Evolutionary conservation across 2,888 invertebrate species (phyloP), one percentile per base, ranked within the genome.

Genomic region (Drosophila mettleri): DNA sequence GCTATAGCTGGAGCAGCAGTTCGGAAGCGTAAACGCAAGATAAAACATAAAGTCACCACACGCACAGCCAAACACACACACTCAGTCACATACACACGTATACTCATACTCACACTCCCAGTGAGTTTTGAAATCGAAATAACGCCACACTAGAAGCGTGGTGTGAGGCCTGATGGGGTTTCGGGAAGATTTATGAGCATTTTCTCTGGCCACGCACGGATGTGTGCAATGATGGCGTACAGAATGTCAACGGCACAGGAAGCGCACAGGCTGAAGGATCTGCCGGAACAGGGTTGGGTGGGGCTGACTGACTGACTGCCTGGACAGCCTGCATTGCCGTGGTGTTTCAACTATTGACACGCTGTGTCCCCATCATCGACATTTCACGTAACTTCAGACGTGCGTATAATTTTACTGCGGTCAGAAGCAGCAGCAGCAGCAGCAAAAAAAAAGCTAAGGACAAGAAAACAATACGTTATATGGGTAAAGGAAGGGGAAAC

Each of bases 331-430:
- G 31, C 33, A 31, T 31, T 20, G 33, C 48, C 20, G 34, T 58
- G 73, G 59, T 66, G 62, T 60, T 53, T 59, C 69, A 58, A 81
- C 87, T 87, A 87, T 87, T 81, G 88, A 88, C 88, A 84, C 58
- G 77, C 78, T 49, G 67, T 86, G 78, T 86, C 71, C 74, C 59
- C 81, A 65, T 67, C 78, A 78, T 62, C 64, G 66, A 63, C 82
- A 66, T 77, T 57, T 36, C 69, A 71, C 78, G 83, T 88, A 88
- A 83, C 84, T 77, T 71, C 88, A 83, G 86, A 86, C 83, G 80
- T 86, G 88, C 84, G 87, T 83, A 83, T 83, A 83, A 86, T 86
- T 83, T 83, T 83, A 83, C 83, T 88, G 82, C 65, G 82, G 88
- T 86, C 77, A 73, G 78, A 78, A 54, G 31, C 60, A 55, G 34